Evolutionary conservation across 64 coral and sea anemone genomes (phyloP), one percentile per base, ranked within the genome.

Genomic region (Acropora tenuis): DNA sequence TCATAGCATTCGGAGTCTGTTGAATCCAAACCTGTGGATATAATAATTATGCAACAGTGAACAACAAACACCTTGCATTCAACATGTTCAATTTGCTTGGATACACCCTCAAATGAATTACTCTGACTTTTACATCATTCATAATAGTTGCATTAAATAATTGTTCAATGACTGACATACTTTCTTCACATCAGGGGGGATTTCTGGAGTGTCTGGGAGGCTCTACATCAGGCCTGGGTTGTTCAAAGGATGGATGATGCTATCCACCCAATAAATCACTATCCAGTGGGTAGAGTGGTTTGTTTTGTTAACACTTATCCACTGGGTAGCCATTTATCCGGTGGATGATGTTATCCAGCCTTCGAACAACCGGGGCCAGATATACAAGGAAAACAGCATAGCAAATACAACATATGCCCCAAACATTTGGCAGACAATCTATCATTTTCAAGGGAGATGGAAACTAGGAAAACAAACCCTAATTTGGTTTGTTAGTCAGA

Each of bases 81-180:
- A 78, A 48, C 76, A 78, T 48, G 76, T 49, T 49, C 76, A 78
- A 49, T 78, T 78, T 78, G 43, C 76, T 48, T 78, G 46, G 46
- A 48, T 49, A 78, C 43, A 78, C 76, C 46, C 46, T 78, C 30
- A 78, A 78, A 48, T 47, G 16, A 49, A 78, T 47, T 49, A 55
- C 52, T 55, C 52, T 55, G 52, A 55, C 52, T 55, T 55, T 55
- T 55, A 55, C 52, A 55, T 75, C 73, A 75, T 42, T 75, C 73
- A 75, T 75, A 43, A 75, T 75, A 75, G 2, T 75, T 75, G 7
- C 73, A 75, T 75, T 75, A 75, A 75, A 75, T 75, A 75, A 75
- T 75, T 75, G 73, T 75, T 75, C 73, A 75, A 75, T 75, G 73
- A 75, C 73, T 75, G 73, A 75, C n/a, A 75, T 75, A 75, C 73